Base-by-base conservation (phyloP, 2,113 vertebrate species). In the Isurus oxyrinchus region DNA sequence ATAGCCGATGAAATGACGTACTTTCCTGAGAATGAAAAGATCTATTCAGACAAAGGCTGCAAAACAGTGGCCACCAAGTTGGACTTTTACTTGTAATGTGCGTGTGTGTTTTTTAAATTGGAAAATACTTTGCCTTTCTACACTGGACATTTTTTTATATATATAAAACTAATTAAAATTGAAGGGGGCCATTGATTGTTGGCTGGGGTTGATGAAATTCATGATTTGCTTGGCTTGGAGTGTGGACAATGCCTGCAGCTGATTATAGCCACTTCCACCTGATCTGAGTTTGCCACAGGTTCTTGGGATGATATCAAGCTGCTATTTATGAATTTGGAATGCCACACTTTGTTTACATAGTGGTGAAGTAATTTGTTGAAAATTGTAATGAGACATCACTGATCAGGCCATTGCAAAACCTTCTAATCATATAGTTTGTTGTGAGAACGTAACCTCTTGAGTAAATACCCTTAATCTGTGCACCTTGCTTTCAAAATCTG, bases 11-110 rank as follows among this genome's bases (percentile, higher is more conserved):
- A 99, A 84, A 97, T 99, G 96, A 98, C 98, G 0, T 99, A 99
- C 87, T 99, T 98, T 97, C 99, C 99, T 91, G 98, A 98, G 96
- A 97, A 98, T 1, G 99, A 99, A 97, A 97, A 98, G 35, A 97
- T 99, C 91, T 99, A 98, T 95, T 98, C 99, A 0, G 98, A 98
- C 96, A 99, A 99, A 97, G 99, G 99, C 97, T 99, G 99, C 97
- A 99, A 99, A 97, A 98, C 98, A 6, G 99, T 99, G 96, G 98
- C 98, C 96, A 98, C 98, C 97, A 99, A 99, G 97, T 94, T 99
- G 97, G 98, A 99, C 97, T 99, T 98, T 97, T 99, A 99, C 96
- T 96, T 95, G 40, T 69, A 95, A 11, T 55, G 49, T 53, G 14
- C 27, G 44, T 49, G 11, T 6, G 16, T 84, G 81, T 84, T 69